Base-by-base conservation (phyloP, 1,140 invertebrate species). In the Elymnias hypermnestra region DNA sequence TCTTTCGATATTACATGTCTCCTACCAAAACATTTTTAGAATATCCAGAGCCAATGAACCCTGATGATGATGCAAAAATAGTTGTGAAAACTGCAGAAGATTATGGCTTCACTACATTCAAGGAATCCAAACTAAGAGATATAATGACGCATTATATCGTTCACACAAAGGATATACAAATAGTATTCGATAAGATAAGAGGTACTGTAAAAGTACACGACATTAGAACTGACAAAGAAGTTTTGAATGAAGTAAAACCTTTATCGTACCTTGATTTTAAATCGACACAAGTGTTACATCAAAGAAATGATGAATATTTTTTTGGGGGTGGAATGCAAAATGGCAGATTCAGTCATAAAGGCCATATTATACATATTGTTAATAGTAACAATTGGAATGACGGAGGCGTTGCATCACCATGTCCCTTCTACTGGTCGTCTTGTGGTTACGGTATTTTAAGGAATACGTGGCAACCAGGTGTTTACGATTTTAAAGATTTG, bases 261-360 rank as follows among this genome's bases (percentile, higher is more conserved):
- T 48, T 84, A 31, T 64, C 54, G 7, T 75, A 81, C 51, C 25
- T 13, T 6, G 38, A 71, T 29, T 26, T 41, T 9, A 40, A 47
- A 46, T 52, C 52, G 23, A 69, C 36, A 23, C 78, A 84, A 50
- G 59, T 43, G 6, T 50, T 77, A 22, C 15, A 45, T 28, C 72
- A 83, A 56, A 44, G 59, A 12, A 15, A 57, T 15, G 55, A 79
- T 25, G 81, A 84, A 45, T 70, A 68, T 54, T 84, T 72, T 52
- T 84, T 72, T 18, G 81, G 81, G 10, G 81, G 78, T 5, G 81
- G 81, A 17, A 81, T 79, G 74, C 81, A 84, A 58, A 84, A 84
- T 48, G 81, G 81, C 9, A 60, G 72, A 53, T 84, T 79, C 25
- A 64, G 62, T 15, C 81, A 84, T 41, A 84, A 84, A 58, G 70